These are phyloP conservation scores for Phymorhynchus buccinoides DNA, from an alignment of 1,140 invertebrate species.

Conservation along the genomic window DNA sequence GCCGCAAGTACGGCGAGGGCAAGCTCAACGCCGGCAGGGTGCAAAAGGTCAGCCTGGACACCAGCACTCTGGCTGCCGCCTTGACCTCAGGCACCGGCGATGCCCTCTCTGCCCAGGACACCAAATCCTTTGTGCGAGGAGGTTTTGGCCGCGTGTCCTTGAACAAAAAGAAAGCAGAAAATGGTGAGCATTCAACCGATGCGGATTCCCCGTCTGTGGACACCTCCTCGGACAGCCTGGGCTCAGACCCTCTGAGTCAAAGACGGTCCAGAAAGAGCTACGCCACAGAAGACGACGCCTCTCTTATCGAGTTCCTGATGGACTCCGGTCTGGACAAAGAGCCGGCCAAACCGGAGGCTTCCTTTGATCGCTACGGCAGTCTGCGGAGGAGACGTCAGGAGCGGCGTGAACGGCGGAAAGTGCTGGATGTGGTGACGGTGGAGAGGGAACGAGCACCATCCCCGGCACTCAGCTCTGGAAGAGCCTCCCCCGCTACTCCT, in stretches of 20 bases:
- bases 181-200: background rate
- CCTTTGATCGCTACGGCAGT: conserved; percentile 61
- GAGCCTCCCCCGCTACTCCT: background rate
- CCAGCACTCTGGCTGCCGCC: conserved; percentile 28
- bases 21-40: conserved; percentile 66
- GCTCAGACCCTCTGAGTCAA: conserved; percentile 24
- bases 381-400: conserved; percentile 56
- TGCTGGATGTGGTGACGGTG: conserved; percentile 44
- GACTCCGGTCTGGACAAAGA: conserved; percentile 45
- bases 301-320: conserved; percentile 63
- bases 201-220: background rate
- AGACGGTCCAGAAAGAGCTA: conserved; percentile 50
- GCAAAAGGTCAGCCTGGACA: conserved; percentile 62
- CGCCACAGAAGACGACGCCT: conserved; percentile 54
- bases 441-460: conserved; percentile 60
- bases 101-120: background rate
- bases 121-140: conserved; percentile 54
- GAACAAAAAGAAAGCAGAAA: conserved; percentile 40
- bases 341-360: conserved; percentile 42
- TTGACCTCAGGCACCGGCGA: conserved; percentile 41
- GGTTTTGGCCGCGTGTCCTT: conserved; percentile 58
- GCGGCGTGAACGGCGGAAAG: conserved; percentile 45
- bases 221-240: conserved; percentile 45
- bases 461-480: background rate
- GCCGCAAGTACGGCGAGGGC: conserved; percentile 56